phyloP scores from a whole-genome alignment of 2,113 vertebrate species.

The Xiphias gladius region DNA sequence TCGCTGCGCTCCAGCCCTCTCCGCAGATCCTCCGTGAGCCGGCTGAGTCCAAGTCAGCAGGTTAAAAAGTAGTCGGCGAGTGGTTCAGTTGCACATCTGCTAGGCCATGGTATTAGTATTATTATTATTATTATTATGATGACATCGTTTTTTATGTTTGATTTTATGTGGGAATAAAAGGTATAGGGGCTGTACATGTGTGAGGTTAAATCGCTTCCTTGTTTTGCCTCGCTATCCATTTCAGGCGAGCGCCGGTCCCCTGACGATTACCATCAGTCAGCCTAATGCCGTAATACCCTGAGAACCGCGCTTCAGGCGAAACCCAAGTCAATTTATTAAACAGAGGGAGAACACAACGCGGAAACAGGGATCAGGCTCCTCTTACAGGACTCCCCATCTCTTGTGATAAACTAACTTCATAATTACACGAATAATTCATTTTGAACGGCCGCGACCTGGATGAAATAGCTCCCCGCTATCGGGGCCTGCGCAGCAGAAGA shows the following conservation, averaged over 20 bases:
- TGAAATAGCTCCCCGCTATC: neutral
- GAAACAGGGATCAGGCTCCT: conserved; percentile 68
- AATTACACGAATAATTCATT: conserved; percentile 45
- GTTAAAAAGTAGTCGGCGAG: neutral
- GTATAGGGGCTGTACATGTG: neutral
- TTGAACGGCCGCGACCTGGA: conserved; percentile 1
- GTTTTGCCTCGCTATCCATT: conserved; percentile 67
- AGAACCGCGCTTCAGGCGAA: conserved; percentile 71
- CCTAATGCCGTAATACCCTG: conserved; percentile 68
- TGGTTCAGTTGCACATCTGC: neutral
- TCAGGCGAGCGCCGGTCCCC: conserved; percentile 54
- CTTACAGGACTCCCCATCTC: conserved; percentile 60
- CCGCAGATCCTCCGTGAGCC: neutral
- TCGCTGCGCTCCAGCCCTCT: neutral
- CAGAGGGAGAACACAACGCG: conserved; percentile 69
- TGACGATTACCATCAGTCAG: conserved; percentile 70
- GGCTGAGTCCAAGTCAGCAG: conserved; percentile 10
- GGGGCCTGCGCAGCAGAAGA: neutral
- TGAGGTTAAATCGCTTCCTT: conserved; percentile 56
- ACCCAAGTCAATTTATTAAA: conserved; percentile 78
- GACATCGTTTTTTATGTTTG: neutral
- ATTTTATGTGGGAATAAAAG: neutral
- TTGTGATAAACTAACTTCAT: conserved; percentile 55
- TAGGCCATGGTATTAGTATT: neutral
- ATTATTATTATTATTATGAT: conserved; percentile 27